phyloP scores from a whole-genome alignment of 2,888 invertebrate genomes.

The Thereva unica region DNA sequence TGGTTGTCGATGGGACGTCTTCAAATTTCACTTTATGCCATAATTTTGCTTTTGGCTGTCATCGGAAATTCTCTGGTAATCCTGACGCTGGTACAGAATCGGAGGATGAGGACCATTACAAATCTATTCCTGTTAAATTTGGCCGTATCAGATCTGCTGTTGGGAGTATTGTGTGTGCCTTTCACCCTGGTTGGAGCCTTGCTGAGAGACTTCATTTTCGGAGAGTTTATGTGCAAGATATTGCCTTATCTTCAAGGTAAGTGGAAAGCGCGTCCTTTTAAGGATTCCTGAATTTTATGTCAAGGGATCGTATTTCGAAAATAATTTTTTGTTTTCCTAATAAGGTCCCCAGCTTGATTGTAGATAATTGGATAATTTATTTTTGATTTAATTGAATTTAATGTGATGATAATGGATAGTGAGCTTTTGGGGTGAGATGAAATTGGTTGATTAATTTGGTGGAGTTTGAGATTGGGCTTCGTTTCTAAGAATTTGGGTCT shows the following conservation, averaged over 20 bases:
- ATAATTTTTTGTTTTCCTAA: neutral
- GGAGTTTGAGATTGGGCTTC: too few species aligned
- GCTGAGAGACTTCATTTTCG: constrained; percentile 72
- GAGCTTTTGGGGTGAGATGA: too few species aligned
- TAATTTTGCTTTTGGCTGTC: constrained; percentile 77
- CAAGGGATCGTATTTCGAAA: neutral
- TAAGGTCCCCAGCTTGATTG: neutral
- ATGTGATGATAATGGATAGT: too few species aligned
- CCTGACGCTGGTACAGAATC: constrained; percentile 73
- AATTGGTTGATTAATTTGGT: too few species aligned
- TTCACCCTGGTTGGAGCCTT: constrained; percentile 72
- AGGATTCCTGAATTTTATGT: neutral
- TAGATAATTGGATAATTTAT: too few species aligned
- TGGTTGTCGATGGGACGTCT: constrained; percentile 43
- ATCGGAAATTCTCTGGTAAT: constrained; percentile 81
- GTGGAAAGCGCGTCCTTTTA: constrained; percentile 40
- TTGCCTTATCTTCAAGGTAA: constrained; percentile 76
- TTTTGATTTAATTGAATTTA: too few species aligned
- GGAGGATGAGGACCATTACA: constrained; percentile 78
- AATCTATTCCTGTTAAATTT: constrained; percentile 77
- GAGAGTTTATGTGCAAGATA: constrained; percentile 72
- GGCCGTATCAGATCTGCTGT: constrained; percentile 71
- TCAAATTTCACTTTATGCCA: constrained; percentile 66
- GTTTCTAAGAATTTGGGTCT: too few species aligned
- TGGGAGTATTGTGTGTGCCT: constrained; percentile 78